phyloP scores from a whole-genome alignment of 2,888 invertebrate genomes.

The Tillus elongatus region DNA sequence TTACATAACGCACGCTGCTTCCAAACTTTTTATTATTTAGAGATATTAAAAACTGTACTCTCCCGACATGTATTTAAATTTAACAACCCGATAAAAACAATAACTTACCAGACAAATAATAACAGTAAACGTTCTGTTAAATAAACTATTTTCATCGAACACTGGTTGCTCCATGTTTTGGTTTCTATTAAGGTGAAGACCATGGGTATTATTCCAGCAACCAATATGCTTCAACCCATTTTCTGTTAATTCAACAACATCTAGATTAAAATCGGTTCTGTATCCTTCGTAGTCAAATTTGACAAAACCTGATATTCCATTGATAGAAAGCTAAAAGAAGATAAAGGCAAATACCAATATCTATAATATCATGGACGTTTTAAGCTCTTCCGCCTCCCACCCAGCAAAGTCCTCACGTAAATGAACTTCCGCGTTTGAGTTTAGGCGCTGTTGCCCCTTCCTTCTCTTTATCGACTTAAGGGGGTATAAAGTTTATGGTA shows the following conservation, averaged over 20 bases:
- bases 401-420: too few species aligned
- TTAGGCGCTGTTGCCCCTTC: too few species aligned
- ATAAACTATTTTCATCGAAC: conserved; percentile 52
- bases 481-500: too few species aligned
- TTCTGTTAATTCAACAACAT: conserved; percentile 55
- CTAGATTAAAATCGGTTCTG: conserved; percentile 58
- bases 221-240: conserved; percentile 60
- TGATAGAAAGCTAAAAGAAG: conserved; percentile 49
- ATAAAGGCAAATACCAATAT: too few species aligned
- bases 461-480: too few species aligned
- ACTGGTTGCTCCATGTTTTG: conserved; percentile 9
- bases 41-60: too few species aligned
- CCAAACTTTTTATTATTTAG: too few species aligned
- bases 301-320: conserved; percentile 67
- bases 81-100: background rate
- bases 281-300: conserved; percentile 72
- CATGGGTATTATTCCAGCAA: conserved; percentile 55
- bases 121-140: conserved; percentile 63
- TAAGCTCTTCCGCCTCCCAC: too few species aligned
- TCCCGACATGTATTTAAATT: too few species aligned
- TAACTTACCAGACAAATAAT: conserved; percentile 61
- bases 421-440: too few species aligned
- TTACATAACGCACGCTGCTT: too few species aligned
- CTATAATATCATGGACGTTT: too few species aligned
- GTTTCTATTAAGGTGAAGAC: conserved; percentile 39